Conservation (phyloP, 2,797 vertebrate species). For the Philypnodon macrostomus region DNA sequence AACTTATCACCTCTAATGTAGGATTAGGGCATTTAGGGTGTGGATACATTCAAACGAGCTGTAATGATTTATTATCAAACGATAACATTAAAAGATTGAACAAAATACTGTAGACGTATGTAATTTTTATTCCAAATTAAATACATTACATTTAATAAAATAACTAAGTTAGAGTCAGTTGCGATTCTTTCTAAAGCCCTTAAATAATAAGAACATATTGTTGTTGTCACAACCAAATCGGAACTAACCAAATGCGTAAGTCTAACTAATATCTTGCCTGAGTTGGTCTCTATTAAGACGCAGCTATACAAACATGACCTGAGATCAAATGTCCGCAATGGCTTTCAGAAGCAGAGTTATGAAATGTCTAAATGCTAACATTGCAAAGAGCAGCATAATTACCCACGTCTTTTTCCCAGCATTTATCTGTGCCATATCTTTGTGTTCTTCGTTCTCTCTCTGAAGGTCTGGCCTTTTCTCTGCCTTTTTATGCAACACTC, state of each 20-base stretch:
- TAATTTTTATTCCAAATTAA: too few species aligned
- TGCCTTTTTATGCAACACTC: constrained; percentile 56
- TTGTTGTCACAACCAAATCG: too few species aligned
- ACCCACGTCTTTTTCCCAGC: background rate
- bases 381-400: constrained; percentile 3
- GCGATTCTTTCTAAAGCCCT: too few species aligned
- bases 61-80: too few species aligned
- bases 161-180: too few species aligned
- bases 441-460: constrained; percentile 10
- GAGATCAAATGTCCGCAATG: constrained; percentile 26
- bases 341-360: constrained; percentile 16
- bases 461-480: constrained; percentile 27
- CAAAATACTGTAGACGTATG: too few species aligned
- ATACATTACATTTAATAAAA: too few species aligned
- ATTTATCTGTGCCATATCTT: constrained; percentile 5
- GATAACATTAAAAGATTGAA: too few species aligned
- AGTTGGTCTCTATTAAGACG: constrained; percentile 1
- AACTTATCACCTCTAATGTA: too few species aligned
- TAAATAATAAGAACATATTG: too few species aligned
- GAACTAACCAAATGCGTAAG: background rate
- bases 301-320: constrained; percentile 5
- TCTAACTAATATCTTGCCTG: background rate
- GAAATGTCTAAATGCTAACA: constrained; percentile 36
- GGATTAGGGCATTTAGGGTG: too few species aligned
- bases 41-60: too few species aligned